Evolutionary conservation across 2,113 vertebrate species (phyloP), one percentile per base, ranked within the genome.

Genomic region (Oceanites oceanicus): DNA sequence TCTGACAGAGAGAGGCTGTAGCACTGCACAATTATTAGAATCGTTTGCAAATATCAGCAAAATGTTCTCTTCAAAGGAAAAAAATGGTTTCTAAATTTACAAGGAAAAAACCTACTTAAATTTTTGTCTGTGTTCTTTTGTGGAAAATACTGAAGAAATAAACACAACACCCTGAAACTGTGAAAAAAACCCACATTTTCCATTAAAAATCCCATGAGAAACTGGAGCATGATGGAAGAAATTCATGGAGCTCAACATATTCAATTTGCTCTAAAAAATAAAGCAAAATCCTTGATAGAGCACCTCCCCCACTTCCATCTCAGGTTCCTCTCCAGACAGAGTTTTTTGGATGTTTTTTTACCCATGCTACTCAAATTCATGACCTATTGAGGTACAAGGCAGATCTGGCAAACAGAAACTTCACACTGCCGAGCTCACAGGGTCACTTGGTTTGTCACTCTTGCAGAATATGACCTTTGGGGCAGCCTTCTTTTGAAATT

Each of bases 201-300:
- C 25, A 6, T 74, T 36, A 74, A 59, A 84, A 91, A 62, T 53
- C 42, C 38, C 38, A 59, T 38, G 44, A 94, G 78, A 78, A 83
- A 36, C n/a, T 77, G 26, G 7, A 82, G 23, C 14, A 21, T 4
- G 20, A 49, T 62, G 40, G 45, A 67, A 82, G 42, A 87, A 53
- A 71, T 45, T 81, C 29, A 74, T 21, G 67, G 65, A 85, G 32
- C 17, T 87, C 61, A 45, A 53, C 10, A 9, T 81, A 80, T 58
- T 61, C 68, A 30, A 17, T 71, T 63, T 53, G 44, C 26, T 90
- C 70, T 85, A 91, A 92, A 94, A 94, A 94, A 82, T 94, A 93
- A 84, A 92, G 50, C 25, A 84, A 84, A 62, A 2, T 8, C 25
- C 53, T 80, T 61, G 73, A 45, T 73, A 52, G 25, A 74, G 61